phyloP scores from a whole-genome alignment of 2,113 vertebrate genomes.

The Holacanthus passer region DNA sequence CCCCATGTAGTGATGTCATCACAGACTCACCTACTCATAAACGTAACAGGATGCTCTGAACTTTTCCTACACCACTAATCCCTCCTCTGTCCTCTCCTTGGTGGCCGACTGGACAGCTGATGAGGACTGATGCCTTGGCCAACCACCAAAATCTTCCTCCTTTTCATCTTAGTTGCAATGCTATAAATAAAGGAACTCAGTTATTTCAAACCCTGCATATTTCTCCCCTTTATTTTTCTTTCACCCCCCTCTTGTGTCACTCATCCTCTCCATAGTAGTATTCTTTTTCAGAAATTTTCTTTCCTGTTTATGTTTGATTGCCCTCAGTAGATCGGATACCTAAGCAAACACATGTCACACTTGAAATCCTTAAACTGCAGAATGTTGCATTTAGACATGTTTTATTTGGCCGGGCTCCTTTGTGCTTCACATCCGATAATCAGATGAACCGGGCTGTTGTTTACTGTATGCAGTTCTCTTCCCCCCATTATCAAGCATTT shows the following conservation, averaged over 20 bases:
- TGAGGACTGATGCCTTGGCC: slow-evolving; percentile 74
- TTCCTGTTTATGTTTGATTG: slow-evolving; percentile 25
- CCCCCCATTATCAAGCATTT: slow-evolving; percentile 23
- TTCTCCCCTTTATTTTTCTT: slow-evolving; percentile 78
- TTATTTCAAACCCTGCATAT: slow-evolving; percentile 86
- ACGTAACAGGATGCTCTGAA: slow-evolving; percentile 99
- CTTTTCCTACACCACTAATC: slow-evolving; percentile 74
- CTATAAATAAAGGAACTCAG: slow-evolving; percentile 83
- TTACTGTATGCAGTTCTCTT: slow-evolving; percentile 39
- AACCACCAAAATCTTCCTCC: slow-evolving; percentile 69
- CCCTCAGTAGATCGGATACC: slow-evolving; percentile 27
- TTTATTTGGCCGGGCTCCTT: slow-evolving; percentile 44
- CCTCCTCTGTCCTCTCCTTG: slow-evolving; percentile 58
- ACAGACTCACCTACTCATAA: slow-evolving; percentile 99
- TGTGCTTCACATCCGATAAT: slow-evolving; percentile 51
- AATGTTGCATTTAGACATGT: slow-evolving; percentile 46
- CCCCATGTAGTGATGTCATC: slow-evolving; percentile 98
- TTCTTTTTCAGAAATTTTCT: not conserved
- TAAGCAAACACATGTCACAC: slow-evolving; percentile 40
- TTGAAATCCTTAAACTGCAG: slow-evolving; percentile 43
- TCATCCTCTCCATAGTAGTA: slow-evolving; percentile 67
- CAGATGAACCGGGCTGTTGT: slow-evolving; percentile 33
- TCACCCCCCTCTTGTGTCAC: slow-evolving; percentile 34
- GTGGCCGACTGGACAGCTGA: slow-evolving; percentile 74
- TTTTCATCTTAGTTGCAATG: slow-evolving; percentile 84